phyloP scores from a whole-genome alignment of 2,797 vertebrate species.

The Chelonia mydas region DNA sequence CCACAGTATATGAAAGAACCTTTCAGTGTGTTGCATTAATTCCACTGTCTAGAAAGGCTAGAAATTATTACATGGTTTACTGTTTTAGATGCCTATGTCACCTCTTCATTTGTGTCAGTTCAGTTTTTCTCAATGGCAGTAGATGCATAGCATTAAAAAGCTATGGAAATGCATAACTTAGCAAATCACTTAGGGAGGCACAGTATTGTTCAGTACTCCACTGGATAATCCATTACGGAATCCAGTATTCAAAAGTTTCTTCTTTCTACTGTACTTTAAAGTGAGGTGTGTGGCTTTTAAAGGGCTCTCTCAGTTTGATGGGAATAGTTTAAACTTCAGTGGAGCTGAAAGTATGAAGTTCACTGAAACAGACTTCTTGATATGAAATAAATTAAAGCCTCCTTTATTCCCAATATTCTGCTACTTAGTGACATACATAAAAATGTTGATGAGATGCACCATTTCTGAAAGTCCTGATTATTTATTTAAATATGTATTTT shows the following conservation, averaged over 20 bases:
- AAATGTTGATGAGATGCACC: neutral
- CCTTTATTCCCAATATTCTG: conserved; percentile 7
- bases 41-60: neutral
- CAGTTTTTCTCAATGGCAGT: neutral
- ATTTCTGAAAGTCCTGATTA: neutral
- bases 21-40: neutral
- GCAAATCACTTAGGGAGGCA: neutral
- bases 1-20: neutral
- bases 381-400: conserved; percentile 16
- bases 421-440: neutral
- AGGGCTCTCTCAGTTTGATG: rapidly evolving
- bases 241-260: neutral
- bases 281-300: neutral
- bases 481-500: neutral
- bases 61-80: neutral
- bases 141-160: neutral
- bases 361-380: conserved; percentile 10
- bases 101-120: neutral
- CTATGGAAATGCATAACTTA: neutral
- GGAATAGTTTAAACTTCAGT: conserved; percentile 22
- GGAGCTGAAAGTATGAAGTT: neutral
- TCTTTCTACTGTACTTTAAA: neutral
- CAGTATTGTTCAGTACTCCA: neutral
- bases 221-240: neutral
- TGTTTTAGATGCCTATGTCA: neutral